Evolutionary conservation across 2,113 vertebrate species (phyloP), one percentile per base, ranked within the genome.

Genomic region (Poeciliopsis retropinna): DNA sequence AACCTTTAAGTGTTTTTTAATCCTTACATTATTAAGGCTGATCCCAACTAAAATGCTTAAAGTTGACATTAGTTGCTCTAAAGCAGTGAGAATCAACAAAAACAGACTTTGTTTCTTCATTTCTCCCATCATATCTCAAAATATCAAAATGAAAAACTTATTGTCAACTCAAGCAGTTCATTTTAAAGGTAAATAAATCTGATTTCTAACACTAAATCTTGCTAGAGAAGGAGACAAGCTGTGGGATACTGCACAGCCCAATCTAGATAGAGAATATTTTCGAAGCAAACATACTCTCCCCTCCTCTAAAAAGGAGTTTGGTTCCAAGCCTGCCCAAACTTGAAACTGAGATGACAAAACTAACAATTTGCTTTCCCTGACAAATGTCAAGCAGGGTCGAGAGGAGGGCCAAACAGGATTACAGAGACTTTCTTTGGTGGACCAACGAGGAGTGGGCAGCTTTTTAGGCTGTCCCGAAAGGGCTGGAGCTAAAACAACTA

Each of bases 291-390:
- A 81, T 34, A 2, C 34, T 10, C 34, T 34, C 54, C 61, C 76
- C 63, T 67, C 63, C 71, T 62, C 19, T 67, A 90, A 78, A 87
- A 89, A 83, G 54, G 60, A 60, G 66, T 63, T 65, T 30, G 80
- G 60, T 39, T 30, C 73, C 72, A n/a, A 72, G 81, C 86, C 81
- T 70, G 81, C 69, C 85, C 73, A 83, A 84, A 89, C 86, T 78
- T 63, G 81, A 68, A 85, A 87, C 71, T 39, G 28, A 27, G 51
- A 30, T 60, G 65, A 64, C 60, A 84, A 87, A 85, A 77, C 84
- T 80, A 73, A 88, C 81, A 90, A 88, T 89, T 89, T 90, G 76
- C 76, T 78, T 70, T 74, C 67, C 69, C 73, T 78, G 76, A 83
- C 85, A 81, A 88, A 86, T 73, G 75, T 73, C 10, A n/a, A 63